Evolutionary conservation across 1,140 invertebrate species (phyloP), one percentile per base, ranked within the genome.

Genomic region (Ostrea edulis): DNA sequence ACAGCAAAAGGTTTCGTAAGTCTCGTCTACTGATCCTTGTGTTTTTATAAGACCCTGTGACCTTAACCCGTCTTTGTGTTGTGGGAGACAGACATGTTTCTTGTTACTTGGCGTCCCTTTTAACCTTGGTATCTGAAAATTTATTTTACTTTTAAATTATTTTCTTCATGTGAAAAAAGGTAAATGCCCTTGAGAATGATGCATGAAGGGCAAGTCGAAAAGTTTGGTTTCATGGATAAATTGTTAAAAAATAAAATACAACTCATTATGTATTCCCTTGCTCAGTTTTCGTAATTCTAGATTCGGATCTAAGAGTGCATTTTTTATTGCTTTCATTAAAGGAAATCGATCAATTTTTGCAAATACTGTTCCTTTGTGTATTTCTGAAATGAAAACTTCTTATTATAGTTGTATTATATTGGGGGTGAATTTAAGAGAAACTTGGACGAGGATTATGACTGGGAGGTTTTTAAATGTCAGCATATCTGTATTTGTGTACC

Each of bases 151-250:
- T 77, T 77, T 35, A 35, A 29, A 77, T 35, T 22, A 29, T 77
- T 77, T 25, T 11, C 29, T 77, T 25, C 12, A 77, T 29, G 25
- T 77, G 25, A 77, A 35, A 25, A 62, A 20, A 77, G 17, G 68
- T 12, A 25, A 77, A 77, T 77, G 29, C 68, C 68, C 68, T 77
- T 77, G 68, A 77, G 68, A 77, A 14, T 77, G 68, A 77, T 77
- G 68, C 68, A 29, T 77, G 68, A 77, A 77, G 68, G 68, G 29
- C 68, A 77, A 35, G 29, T 25, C 2, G 68, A 77, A 35, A 14
- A 11, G 14, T 77, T 62, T 62, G 14, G n/a, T 62, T 62, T 62
- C 17, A 62, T 62, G n/a, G n/a, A 20, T 17, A 44, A 44, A 44
- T 44, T 44, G 35, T n/a, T n/a, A n/a, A 44, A 44, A 44, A 44